Conservation (phyloP, 2,797 vertebrate genomes). For the Agapornis canus region DNA sequence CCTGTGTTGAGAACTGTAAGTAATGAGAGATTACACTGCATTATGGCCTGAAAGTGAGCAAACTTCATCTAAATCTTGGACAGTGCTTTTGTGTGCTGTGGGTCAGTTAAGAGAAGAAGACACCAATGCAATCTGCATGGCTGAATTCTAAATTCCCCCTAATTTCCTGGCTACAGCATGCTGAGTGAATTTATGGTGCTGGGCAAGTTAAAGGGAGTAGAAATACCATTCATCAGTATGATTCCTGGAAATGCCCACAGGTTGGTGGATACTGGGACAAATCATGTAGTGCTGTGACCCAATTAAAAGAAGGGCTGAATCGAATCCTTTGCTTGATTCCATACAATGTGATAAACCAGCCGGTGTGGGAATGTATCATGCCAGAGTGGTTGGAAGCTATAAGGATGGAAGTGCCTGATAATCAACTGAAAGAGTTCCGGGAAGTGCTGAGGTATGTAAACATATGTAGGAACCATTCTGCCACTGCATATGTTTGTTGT, state of each 20-base stretch:
- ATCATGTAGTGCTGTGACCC: slow-evolving; percentile 93
- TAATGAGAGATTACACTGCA: background rate
- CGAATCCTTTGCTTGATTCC: slow-evolving; percentile 97
- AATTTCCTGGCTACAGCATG: background rate
- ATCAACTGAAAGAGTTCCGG: slow-evolving; percentile 95
- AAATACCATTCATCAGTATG: background rate
- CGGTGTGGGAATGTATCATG: slow-evolving; percentile 98
- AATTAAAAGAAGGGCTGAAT: slow-evolving; percentile 96
- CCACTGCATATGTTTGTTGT: background rate
- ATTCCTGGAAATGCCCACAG: slow-evolving; percentile 74
- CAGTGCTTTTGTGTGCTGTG: background rate
- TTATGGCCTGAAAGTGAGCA: background rate
- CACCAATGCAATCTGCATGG: background rate
- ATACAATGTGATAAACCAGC: slow-evolving; percentile 96
- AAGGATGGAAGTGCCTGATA: slow-evolving; percentile 94
- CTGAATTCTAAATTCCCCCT: background rate
- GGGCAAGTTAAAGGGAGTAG: background rate
- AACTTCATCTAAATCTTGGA: background rate
- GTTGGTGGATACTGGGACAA: slow-evolving; percentile 99
- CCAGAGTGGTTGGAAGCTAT: slow-evolving; percentile 97
- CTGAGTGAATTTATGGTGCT: background rate
- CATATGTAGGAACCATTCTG: background rate
- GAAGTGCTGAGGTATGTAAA: slow-evolving; percentile 93
- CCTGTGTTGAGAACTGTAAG: background rate
- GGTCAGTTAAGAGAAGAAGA: background rate